Base-by-base conservation (phyloP, 2,797 vertebrate species). In the Acipenser transmontanus region DNA sequence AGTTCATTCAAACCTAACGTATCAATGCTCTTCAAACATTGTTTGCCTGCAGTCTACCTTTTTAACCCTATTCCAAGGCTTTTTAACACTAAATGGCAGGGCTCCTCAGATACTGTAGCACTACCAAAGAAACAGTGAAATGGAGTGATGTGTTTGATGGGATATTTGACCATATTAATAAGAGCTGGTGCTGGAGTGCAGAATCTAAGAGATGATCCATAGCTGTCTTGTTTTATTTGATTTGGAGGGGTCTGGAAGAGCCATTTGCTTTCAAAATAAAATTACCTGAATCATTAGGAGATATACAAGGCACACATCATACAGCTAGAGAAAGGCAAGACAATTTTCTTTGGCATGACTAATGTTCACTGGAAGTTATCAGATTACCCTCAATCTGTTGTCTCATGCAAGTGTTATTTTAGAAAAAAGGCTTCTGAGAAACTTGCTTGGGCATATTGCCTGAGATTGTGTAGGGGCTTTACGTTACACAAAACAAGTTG, bases 341-440 rank as follows among this genome's bases (percentile, higher is more conserved):
- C 72, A 49, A 0, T 73, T 82, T 81, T 78, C 73, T 72, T 13
- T 78, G 79, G 74, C 66, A 70, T 81, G 78, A 79, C 64, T 84
- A 80, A 84, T 81, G 73, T 79, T 84, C 80, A 76, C 77, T 76
- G 76, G 73, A 78, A 76, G 70, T 78, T 81, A 84, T 84, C 74
- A 79, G 76, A 80, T 82, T 80, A 78, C 69, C 70, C 64, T 79
- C 75, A 70, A 81, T 84, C 80, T 82, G 78, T 81, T 80, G 80
- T 80, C 71, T 76, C 79, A 66, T 73, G 57, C 80, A 79, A 54
- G 81, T 34, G 34, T 34, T 34, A 34, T 34, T 34, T 34, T 34
- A 34, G 34, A 34, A 34, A 34, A 34, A 34, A 34, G 34, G 34
- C 34, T 34, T 34, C 34, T 34, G 3, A 34, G 34, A 34, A 34